These are phyloP conservation scores for Wiebesia pumilae DNA, from an alignment of 1,140 invertebrate species.

Conservation along the genomic window DNA sequence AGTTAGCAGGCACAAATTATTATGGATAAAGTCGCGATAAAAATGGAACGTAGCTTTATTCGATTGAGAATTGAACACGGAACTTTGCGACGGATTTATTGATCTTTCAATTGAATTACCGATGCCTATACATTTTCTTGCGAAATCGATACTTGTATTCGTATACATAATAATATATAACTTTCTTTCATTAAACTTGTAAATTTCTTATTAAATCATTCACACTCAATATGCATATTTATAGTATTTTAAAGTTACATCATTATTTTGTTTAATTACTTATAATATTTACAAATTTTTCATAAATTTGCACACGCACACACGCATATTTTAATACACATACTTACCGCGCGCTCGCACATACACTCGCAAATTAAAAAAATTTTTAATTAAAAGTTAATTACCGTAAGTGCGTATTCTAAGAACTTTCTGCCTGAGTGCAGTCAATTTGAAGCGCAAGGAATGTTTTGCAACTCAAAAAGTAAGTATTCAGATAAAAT, in stretches of 20 bases:
- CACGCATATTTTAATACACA: too few species aligned
- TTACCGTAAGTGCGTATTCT: background rate
- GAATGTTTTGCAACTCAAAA: background rate
- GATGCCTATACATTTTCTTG: too few species aligned
- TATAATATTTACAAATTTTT: background rate
- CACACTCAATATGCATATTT: background rate
- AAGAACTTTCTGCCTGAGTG: background rate
- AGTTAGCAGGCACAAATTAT: too few species aligned
- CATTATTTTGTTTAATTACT: background rate
- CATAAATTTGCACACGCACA: background rate
- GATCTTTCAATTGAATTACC: too few species aligned
- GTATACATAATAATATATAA: too few species aligned
- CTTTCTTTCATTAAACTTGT: background rate
- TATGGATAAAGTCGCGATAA: too few species aligned
- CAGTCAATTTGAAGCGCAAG: background rate
- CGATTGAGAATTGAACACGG: too few species aligned
- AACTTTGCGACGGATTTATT: too few species aligned
- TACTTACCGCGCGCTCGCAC: too few species aligned
- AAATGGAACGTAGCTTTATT: too few species aligned
- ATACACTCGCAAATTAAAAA: too few species aligned
- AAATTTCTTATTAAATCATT: background rate
- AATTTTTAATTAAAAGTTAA: background rate
- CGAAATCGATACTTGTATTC: too few species aligned
- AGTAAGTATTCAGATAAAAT: background rate
- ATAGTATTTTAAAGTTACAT: background rate